Evolutionary conservation across 1,140 invertebrate genomes (phyloP).

Genomic region (Drosophila ficusphila): DNA sequence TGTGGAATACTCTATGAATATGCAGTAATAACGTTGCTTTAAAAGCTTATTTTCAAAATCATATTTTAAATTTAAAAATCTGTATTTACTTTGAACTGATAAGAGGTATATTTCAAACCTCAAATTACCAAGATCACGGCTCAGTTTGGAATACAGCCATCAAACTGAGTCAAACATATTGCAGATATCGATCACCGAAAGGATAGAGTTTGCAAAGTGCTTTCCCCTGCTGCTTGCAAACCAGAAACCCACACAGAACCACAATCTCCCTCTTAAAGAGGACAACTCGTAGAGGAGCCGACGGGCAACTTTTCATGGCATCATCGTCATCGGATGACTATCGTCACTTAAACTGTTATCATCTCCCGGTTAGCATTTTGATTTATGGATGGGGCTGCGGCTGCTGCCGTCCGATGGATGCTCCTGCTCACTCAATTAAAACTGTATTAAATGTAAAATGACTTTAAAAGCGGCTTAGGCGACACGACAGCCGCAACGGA

Average conservation of each 20-base stretch:
- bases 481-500: constrained; percentile 21
- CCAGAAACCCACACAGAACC: constrained; percentile 1
- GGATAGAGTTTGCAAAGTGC: constrained; percentile 1
- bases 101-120: no score
- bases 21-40: no score
- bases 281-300: constrained; percentile 34
- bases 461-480: constrained; percentile 58
- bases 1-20: constrained; percentile 7
- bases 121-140: no score
- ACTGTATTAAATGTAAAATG: constrained; percentile 81
- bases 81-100: no score
- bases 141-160: constrained; percentile 4
- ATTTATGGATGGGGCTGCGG: constrained; percentile 53
- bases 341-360: constrained; percentile 63
- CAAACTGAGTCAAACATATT: neutral
- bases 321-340: constrained; percentile 27
- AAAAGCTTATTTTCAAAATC: no score
- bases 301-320: constrained; percentile 39
- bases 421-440: constrained; percentile 69
- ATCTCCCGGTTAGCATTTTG: constrained; percentile 70
- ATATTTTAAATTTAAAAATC: no score
- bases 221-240: neutral
- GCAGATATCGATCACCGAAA: neutral
- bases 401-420: no score
- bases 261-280: constrained; percentile 13